A percentile compares a stretch with the other conserved stretches of the same genome.
Evolutionary conservation across 1,140 invertebrate genomes (phyloP).

Genomic region (Macrobrachium rosenbergii): DNA sequence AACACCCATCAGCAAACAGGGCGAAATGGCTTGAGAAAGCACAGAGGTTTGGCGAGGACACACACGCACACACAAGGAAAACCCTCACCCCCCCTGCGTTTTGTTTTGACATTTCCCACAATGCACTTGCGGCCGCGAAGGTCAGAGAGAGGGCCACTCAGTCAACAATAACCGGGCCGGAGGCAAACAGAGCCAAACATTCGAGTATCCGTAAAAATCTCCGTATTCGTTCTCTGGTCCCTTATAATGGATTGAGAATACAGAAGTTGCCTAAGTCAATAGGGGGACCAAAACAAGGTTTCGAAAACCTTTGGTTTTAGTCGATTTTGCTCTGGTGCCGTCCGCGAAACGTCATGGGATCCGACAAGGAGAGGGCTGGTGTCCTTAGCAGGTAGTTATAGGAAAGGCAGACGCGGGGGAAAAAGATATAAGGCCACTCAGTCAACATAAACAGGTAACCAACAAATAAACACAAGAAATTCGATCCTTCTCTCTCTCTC

Average conservation of each 20-base stretch:
- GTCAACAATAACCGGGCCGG: not conserved
- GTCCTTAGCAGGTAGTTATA: not conserved
- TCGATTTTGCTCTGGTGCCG: constrained; percentile 4
- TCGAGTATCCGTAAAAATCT: not conserved
- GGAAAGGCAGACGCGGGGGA: no score
- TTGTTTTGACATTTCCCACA: constrained; percentile 36
- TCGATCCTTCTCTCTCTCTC: not conserved
- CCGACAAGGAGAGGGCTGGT: not conserved
- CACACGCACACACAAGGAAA: not conserved
- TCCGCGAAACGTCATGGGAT: not conserved
- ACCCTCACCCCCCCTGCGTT: not conserved
- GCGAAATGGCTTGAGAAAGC: not conserved
- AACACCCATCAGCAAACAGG: not conserved
- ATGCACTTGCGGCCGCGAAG: not conserved
- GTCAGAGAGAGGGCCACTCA: constrained; percentile 12
- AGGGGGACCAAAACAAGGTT: not conserved
- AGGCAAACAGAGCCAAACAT: not conserved
- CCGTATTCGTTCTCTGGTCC: not conserved
- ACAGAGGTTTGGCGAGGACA: no score
- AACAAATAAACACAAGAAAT: constrained; percentile 43
- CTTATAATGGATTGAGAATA: not conserved
- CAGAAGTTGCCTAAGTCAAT: constrained; percentile 9
- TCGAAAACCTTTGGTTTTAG: not conserved
- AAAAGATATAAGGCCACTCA: constrained; percentile 30
- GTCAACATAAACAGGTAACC: constrained; percentile 43